phyloP scores from a whole-genome alignment of 1,140 invertebrate genomes.

The Chymomyza costata region DNA sequence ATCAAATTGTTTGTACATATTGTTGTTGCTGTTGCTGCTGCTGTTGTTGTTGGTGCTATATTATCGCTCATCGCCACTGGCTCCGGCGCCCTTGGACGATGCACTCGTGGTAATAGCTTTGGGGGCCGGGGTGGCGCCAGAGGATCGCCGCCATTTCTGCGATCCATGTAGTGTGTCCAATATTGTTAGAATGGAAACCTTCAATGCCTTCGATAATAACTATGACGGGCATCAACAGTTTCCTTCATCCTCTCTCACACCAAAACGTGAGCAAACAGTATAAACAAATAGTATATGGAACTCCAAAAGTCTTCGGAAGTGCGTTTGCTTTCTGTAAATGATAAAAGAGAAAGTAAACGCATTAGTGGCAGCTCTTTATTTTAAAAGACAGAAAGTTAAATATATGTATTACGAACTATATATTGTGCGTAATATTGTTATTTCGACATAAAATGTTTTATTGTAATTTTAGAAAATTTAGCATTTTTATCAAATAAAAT shows the following conservation, averaged over 20 bases:
- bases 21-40: constrained; percentile 43
- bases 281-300: too few species aligned
- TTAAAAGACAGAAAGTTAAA: too few species aligned
- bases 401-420: too few species aligned
- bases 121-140: constrained; percentile 80
- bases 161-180: constrained; percentile 75
- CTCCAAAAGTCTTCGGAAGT: too few species aligned
- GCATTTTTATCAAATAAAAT: too few species aligned
- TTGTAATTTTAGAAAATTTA: too few species aligned
- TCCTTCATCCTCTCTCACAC: constrained; percentile 64
- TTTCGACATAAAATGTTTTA: too few species aligned
- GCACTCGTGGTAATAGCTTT: constrained; percentile 80
- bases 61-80: constrained; percentile 74
- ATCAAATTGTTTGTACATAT: constrained; percentile 19
- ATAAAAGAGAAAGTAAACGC: too few species aligned
- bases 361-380: too few species aligned
- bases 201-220: constrained; percentile 50
- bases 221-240: constrained; percentile 46
- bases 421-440: too few species aligned
- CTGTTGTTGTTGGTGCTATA: constrained; percentile 20
- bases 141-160: constrained; percentile 81
- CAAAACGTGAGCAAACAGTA: too few species aligned
- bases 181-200: constrained; percentile 31
- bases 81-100: constrained; percentile 77
- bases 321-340: constrained; percentile 51